Evolutionary conservation across 2,888 invertebrate species (phyloP).

Genomic region (Cartodere bifasciata): DNA sequence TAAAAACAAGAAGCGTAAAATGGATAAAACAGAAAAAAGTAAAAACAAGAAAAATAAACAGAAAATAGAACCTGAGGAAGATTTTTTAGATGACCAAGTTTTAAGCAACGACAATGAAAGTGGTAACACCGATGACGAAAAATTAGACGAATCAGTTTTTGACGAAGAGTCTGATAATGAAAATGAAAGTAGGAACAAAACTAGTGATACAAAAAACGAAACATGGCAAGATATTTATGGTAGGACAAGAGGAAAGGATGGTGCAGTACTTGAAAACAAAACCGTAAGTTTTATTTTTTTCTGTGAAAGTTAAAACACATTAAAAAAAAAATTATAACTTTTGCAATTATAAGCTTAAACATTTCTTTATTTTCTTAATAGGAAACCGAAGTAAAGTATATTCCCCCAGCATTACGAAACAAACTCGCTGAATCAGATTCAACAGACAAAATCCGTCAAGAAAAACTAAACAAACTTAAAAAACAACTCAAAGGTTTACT

Average conservation of each 20-base stretch:
- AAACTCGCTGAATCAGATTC: conserved; percentile 28
- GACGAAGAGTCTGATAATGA: conserved; percentile 8
- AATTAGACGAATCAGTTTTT: conserved; percentile 10
- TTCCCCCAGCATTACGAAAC: conserved; percentile 67
- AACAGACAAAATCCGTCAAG: conserved; percentile 30
- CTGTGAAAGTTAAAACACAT: too few species aligned
- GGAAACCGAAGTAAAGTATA: conserved; percentile 45
- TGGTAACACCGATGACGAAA: conserved; percentile 14
- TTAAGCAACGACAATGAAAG: conserved; percentile 11
- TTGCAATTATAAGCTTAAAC: background rate
- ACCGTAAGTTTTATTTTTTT: conserved; percentile 34
- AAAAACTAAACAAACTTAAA: conserved; percentile 53
- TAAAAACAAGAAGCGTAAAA: conserved; percentile 12
- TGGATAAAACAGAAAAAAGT: conserved; percentile 13
- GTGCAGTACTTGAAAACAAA: conserved; percentile 61
- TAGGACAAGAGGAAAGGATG: conserved; percentile 64
- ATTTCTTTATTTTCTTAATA: conserved; percentile 10
- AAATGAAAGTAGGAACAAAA: conserved; percentile 1
- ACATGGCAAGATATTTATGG: conserved; percentile 91
- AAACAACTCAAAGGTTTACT: conserved; percentile 76
- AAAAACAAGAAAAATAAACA: conserved; percentile 6
- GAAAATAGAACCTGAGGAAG: conserved; percentile 3
- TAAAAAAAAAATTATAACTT: background rate
- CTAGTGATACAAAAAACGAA: conserved; percentile 14
- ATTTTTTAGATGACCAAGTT: conserved; percentile 12